phyloP scores from a whole-genome alignment of 2,113 vertebrate species.

The Felis catus region F.catus_Fca126_mat1.0 CM031424.1:59710001-59710500 shows the following conservation, averaged over 20 bases:
- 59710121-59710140: not conserved
- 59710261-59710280: conserved; percentile 68
- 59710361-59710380: conserved; percentile 83
- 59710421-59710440: conserved; percentile 79
- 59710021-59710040: not conserved
- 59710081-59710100: not conserved
- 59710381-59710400: conserved; percentile 82
- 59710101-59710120: conserved; percentile 24
- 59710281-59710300: conserved; percentile 70
- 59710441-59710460: conserved; percentile 76
- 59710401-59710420: conserved; percentile 81
- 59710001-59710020: not conserved
- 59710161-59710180: not conserved
- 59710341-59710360: conserved; percentile 81
- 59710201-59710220: conserved; percentile 40
- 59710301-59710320: conserved; percentile 75
- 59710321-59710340: conserved; percentile 82
- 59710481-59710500: conserved; percentile 71
- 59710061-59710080: not conserved
- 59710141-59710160: not conserved
- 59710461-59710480: conserved; percentile 66
- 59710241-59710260: conserved; percentile 74
- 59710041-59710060: not conserved
- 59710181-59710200: not conserved
- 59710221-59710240: conserved; percentile 63